Evolutionary conservation across 2,797 vertebrate species (phyloP).

Genomic region (Hemibagrus guttatus): DNA sequence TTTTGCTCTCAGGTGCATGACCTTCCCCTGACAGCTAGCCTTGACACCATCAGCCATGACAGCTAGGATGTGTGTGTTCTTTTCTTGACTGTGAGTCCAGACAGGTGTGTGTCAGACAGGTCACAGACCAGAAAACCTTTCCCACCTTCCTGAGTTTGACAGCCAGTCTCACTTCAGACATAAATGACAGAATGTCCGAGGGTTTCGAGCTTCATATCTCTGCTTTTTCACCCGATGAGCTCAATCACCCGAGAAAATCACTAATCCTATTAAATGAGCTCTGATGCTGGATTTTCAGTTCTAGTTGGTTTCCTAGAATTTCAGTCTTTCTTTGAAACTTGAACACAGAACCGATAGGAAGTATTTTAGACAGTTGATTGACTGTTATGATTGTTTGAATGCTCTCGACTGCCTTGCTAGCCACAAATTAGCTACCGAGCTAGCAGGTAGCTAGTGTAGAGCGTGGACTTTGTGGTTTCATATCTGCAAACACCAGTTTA

Average conservation of each 20-base stretch:
- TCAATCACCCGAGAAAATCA: neutral
- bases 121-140: neutral
- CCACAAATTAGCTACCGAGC: neutral
- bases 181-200: neutral
- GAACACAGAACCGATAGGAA: neutral
- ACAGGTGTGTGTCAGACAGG: neutral
- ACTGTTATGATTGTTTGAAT: neutral
- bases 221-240: neutral
- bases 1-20: neutral
- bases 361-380: neutral
- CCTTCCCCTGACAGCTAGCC: neutral
- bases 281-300: neutral
- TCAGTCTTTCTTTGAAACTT: neutral
- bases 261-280: neutral
- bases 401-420: neutral
- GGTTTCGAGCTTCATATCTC: neutral
- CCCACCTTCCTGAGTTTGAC: neutral
- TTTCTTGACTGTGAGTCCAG: neutral
- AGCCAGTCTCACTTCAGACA: neutral
- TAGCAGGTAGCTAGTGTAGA: neutral
- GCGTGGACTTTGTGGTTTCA: neutral
- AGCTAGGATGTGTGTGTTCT: neutral
- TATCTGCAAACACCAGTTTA: neutral
- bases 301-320: neutral
- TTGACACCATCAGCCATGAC: neutral